Base-by-base conservation (phyloP, 1,140 invertebrate species). In the Popillia japonica region DNA sequence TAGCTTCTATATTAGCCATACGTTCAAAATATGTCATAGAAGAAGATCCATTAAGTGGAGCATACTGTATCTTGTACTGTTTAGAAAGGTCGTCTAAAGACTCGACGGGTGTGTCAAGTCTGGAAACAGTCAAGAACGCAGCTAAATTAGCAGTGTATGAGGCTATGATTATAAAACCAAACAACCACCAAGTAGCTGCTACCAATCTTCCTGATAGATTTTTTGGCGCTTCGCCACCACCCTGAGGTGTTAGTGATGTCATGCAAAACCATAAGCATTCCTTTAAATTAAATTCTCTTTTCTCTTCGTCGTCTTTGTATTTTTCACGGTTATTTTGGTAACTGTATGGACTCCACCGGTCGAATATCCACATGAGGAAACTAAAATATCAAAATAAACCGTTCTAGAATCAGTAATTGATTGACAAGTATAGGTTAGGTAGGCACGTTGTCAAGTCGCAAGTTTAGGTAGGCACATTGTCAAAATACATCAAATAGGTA, bases 241-340 rank as follows among this genome's bases (percentile, higher is more conserved):
- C 91, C 78, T 93, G 92, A 10, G 92, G 92, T 4, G 92, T 93
- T 7, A 93, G 83, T 2, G 92, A 93, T 41, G 91, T 93, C 90
- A 93, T 92, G 81, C 92, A 93, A 84, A 94, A 93, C 92, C 92
- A 93, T 2, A 93, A 86, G 80, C 91, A 92, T 85, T 93, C 92
- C 81, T 92, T 93, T 11, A 93, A 84, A 40, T 88, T 91, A 81
- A 93, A 93, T 75, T 92, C 88, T 75, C 92, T 83, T 79, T 91
- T 92, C 80, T 92, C 91, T 74, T 90, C 87, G 40, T 92, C 92
- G 72, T 90, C 88, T 59, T 89, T 87, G 79, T 90, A 91, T 75
- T 90, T 89, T 55, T 90, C 88, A 48, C 85, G 86, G 79, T 92
- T 91, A 83, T 92, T 92, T 82, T 90, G 90, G 80, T 89, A 91